These are phyloP conservation scores for Clusia tigrina DNA, from an alignment of 2,888 invertebrate species.

Conservation along the genomic window DNA sequence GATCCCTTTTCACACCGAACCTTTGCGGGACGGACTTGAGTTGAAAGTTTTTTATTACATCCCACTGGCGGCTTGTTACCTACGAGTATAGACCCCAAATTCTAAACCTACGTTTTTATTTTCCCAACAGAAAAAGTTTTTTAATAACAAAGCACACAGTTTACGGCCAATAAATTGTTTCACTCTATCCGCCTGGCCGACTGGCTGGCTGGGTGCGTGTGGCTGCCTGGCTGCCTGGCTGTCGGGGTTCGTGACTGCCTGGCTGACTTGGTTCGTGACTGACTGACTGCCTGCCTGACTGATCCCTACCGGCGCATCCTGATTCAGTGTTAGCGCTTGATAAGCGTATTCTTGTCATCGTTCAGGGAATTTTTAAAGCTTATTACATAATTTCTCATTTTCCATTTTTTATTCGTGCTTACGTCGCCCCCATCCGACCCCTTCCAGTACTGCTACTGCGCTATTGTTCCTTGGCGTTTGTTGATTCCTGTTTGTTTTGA, in stretches of 20 bases:
- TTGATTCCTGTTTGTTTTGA: conserved; percentile 2
- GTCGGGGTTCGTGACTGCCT: neutral
- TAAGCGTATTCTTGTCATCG: conserved; percentile 4
- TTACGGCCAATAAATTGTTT: too few species aligned
- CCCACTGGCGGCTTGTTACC: too few species aligned
- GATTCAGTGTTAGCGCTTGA: neutral
- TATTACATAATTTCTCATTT: conserved; percentile 16
- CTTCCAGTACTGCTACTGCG: neutral
- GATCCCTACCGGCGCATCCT: too few species aligned
- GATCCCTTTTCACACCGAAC: too few species aligned
- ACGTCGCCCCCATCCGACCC: neutral
- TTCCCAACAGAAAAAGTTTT: too few species aligned
- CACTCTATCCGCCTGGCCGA: neutral
- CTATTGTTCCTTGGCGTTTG: conserved; percentile 3
- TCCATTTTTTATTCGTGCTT: neutral
- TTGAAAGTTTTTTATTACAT: too few species aligned
- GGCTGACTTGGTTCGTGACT: neutral
- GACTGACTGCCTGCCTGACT: neutral
- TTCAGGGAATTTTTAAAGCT: conserved; percentile 20
- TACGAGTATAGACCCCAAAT: too few species aligned
- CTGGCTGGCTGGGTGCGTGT: neutral
- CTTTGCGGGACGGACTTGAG: too few species aligned
- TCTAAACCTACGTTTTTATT: too few species aligned
- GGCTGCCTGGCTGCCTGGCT: neutral
- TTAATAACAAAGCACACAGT: too few species aligned